These are phyloP conservation scores for Xanthorhoe spadicearia DNA, from an alignment of 2,888 invertebrate genomes.

Conservation along the genomic window DNA sequence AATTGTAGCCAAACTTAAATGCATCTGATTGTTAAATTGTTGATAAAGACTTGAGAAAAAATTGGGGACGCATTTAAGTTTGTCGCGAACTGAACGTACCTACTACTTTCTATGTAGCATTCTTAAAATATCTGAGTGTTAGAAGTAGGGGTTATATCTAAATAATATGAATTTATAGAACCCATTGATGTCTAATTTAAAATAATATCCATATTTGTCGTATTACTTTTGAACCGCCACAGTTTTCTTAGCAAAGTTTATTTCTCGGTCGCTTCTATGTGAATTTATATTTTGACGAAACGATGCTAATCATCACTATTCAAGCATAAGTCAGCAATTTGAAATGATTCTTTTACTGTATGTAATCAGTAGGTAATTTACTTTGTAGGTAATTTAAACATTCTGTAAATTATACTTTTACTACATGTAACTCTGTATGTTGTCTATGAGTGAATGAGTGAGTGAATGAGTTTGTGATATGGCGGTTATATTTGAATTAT, in stretches of 20 bases:
- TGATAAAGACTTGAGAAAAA: not conserved
- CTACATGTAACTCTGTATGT: not conserved
- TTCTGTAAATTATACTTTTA: conserved; percentile 16
- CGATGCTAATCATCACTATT: not conserved
- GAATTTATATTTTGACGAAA: not conserved
- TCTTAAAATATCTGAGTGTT: not conserved
- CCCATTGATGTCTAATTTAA: not conserved
- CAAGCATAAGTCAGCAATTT: not conserved
- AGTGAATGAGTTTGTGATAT: conserved; percentile 17
- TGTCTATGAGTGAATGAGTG: conserved; percentile 7
- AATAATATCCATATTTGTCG: not conserved
- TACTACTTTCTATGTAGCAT: not conserved
- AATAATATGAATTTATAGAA: not conserved
- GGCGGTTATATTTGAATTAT: conserved; percentile 29
- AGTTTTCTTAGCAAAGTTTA: not conserved
- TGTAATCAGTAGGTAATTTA: conserved; percentile 9
- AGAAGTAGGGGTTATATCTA: not conserved
- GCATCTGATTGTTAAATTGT: not conserved
- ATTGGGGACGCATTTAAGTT: conserved; percentile 4
- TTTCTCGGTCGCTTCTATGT: not conserved
- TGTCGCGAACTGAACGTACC: not conserved
- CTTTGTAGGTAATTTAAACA: conserved; percentile 7
- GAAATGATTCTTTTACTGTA: not conserved
- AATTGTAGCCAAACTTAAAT: not conserved
- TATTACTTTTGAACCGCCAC: not conserved